These are phyloP conservation scores for Paraplagusia blochii DNA, from an alignment of 2,113 vertebrate genomes.

Conservation along the genomic window DNA sequence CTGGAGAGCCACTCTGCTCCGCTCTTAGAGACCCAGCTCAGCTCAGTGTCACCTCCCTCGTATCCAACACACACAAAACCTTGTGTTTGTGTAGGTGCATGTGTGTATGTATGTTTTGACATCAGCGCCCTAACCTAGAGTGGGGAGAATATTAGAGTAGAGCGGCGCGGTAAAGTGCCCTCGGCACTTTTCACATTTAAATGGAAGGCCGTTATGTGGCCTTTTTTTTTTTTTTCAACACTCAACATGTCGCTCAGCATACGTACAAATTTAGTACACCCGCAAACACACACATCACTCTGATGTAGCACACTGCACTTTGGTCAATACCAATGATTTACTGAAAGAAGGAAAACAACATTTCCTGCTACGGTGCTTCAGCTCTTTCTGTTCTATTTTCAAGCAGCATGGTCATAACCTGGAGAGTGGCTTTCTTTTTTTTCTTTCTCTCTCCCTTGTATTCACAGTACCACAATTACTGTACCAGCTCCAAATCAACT, in stretches of 20 bases:
- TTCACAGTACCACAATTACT: conserved; percentile 53
- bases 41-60: conserved; percentile 66
- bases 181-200: conserved; percentile 60
- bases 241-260: conserved; percentile 19
- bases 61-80: conserved; percentile 58
- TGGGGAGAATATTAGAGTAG: conserved; percentile 58
- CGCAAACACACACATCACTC: background rate
- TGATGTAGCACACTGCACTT: conserved; percentile 7
- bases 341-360: conserved; percentile 10
- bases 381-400: conserved; percentile 25
- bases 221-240: conserved; percentile 35
- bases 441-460: conserved; percentile 10
- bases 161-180: conserved; percentile 33
- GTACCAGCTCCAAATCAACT: conserved; percentile 51
- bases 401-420: conserved; percentile 32
- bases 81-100: conserved; percentile 10
- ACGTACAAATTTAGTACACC: background rate
- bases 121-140: conserved; percentile 31
- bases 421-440: conserved; percentile 27
- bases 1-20: conserved; percentile 67
- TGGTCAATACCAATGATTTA: conserved; percentile 14
- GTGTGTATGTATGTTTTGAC: conserved; percentile 38
- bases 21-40: conserved; percentile 60
- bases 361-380: conserved; percentile 9
- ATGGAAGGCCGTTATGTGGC: conserved; percentile 46